These are phyloP conservation scores for Rhaphigaster nebulosa DNA, from an alignment of 2,888 invertebrate species.

Conservation along the genomic window DNA sequence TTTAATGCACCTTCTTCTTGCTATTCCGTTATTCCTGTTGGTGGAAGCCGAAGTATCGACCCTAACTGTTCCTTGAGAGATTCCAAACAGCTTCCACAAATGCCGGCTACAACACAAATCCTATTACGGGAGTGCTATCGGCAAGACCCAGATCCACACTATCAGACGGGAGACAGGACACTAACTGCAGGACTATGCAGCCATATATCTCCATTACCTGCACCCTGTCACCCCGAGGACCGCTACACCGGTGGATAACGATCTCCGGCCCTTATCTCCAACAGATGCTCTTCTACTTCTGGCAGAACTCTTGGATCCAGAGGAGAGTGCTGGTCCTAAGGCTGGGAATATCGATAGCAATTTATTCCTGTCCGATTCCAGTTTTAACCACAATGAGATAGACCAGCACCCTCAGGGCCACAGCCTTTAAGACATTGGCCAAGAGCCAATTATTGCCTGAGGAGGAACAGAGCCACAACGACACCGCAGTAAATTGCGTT, in stretches of 20 bases:
- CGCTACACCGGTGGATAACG: constrained; percentile 9
- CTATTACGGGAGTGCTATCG: constrained; percentile 15
- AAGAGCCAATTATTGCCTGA: not conserved
- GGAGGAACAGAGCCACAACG: not conserved
- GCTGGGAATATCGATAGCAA: not conserved
- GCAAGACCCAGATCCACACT: constrained; percentile 7
- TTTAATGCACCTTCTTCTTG: not conserved
- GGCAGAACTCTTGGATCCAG: not conserved
- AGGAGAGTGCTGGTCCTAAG: not conserved
- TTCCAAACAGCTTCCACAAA: not conserved
- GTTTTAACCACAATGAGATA: not conserved
- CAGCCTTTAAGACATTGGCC: not conserved
- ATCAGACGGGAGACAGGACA: not conserved
- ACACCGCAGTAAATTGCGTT: constrained; percentile 1
- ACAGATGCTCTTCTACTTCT: constrained; percentile 25
- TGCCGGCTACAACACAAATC: not conserved
- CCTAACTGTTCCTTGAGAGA: not conserved
- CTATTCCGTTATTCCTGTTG: not conserved
- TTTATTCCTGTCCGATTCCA: not conserved
- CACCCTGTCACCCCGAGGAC: not conserved
- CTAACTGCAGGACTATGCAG: constrained; percentile 6
- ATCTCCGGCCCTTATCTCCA: not conserved
- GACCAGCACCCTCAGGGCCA: not conserved
- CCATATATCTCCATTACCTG: constrained; percentile 38
- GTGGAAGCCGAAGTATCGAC: not conserved